phyloP scores from a whole-genome alignment of 2,797 vertebrate genomes.

The Parotocinclus haroldoi region DNA sequence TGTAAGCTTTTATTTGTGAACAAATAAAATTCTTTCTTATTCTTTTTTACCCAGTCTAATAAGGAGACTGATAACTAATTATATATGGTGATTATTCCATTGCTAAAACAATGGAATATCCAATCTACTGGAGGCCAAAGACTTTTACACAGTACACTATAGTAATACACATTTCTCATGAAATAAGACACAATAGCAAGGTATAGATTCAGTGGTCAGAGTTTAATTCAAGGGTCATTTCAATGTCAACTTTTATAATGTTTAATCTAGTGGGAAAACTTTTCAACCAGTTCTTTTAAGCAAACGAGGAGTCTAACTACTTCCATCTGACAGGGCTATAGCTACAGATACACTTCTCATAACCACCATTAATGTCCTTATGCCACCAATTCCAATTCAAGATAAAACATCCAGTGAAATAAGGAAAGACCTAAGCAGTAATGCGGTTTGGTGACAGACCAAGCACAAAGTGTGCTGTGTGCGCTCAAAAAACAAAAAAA shows the following conservation, averaged over 20 bases:
- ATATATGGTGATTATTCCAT: too few relatives aligned
- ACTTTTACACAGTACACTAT: too few relatives aligned
- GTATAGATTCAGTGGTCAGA: conserved; percentile 38
- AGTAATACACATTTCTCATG: background rate
- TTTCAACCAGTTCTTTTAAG: conserved; percentile 50
- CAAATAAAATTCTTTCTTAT: too few relatives aligned
- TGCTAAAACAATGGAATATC: too few relatives aligned
- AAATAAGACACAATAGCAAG: conserved; percentile 13
- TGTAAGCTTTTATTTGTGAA: too few relatives aligned
- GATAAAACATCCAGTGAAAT: conserved; percentile 62
- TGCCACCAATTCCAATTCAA: conserved; percentile 72
- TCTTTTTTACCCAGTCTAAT: too few relatives aligned
- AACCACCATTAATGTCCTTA: conserved; percentile 61
- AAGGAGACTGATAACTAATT: too few relatives aligned
- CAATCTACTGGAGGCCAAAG: too few relatives aligned
- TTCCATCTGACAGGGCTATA: conserved; percentile 47
- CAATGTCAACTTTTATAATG: conserved; percentile 64
- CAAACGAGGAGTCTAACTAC: conserved; percentile 20
- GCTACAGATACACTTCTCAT: conserved; percentile 51
- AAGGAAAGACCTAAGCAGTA: conserved; percentile 62
- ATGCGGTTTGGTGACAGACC: conserved; percentile 72
- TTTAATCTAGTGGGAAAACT: conserved; percentile 63
- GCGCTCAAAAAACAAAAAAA: conserved; percentile 78
- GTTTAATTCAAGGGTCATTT: conserved; percentile 69
- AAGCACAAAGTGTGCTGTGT: conserved; percentile 61